Evolutionary conservation across 1,140 invertebrate species (phyloP), one percentile per base, ranked within the genome.

Genomic region (Leptestheria dahalacensis): DNA sequence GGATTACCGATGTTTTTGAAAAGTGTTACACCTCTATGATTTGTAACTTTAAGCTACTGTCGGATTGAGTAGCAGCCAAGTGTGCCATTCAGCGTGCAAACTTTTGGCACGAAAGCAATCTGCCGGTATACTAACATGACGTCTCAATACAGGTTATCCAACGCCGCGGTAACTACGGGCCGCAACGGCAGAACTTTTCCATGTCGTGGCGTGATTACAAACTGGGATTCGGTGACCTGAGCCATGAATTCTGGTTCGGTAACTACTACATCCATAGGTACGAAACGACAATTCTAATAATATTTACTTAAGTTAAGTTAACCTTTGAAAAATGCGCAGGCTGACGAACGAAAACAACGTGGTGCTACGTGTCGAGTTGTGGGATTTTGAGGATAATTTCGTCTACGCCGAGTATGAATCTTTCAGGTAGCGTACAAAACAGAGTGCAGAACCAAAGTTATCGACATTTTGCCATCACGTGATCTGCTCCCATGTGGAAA

Each of bases 181-280:
- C 62, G 18, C 64, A 65, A 1, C 59, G 63, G 33, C 62, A 68
- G 24, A 75, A 79, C 64, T 82, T 83, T 63, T 79, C 76, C 65
- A 68, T 76, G 48, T 70, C 69, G 33, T 83, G 81, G 81, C 63
- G 72, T 10, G 76, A 80, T 28, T 83, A 83, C 67, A 77, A 77
- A 57, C 60, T 69, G 6, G 80, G 81, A 21, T 83, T 83, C 64
- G 80, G 80, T 2, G 66, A 73, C 63, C 63, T 79, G 12, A 60
- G 72, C 18, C 61, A 65, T 26, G 79, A 83, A 60, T 82, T 82
- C 64, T 83, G 80, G 80, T 74, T 80, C 29, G 81, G 81, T 21
- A 81, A 81, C 64, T 78, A 82, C 48, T 75, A 77, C 51, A 74
- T 82, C 54, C 72, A 81, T 67, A 70, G 69, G 63, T 70, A 51